These are phyloP conservation scores for Aphelocoma coerulescens DNA, from an alignment of 2,113 vertebrate species.

Conservation along the genomic window DNA sequence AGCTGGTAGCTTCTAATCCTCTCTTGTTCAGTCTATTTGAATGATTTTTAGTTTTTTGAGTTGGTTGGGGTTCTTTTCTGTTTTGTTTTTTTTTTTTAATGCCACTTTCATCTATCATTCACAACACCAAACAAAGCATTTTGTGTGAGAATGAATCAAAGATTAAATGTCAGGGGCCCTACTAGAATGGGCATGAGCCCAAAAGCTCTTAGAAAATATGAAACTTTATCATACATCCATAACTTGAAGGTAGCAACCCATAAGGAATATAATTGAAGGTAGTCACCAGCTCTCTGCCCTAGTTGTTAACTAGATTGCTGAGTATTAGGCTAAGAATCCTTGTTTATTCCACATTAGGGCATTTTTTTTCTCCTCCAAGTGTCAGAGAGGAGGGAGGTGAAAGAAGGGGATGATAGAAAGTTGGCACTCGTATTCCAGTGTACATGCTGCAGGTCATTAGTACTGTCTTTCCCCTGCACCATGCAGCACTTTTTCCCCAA, in stretches of 20 bases:
- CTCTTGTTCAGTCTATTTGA: slow-evolving; percentile 62
- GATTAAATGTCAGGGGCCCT: slow-evolving; percentile 50
- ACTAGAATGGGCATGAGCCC: slow-evolving; percentile 15
- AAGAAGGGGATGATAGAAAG: neutral
- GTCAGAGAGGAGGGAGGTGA: neutral
- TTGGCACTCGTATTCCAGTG: neutral
- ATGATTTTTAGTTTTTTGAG: slow-evolving; percentile 38
- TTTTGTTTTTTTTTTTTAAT: neutral
- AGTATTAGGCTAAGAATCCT: slow-evolving; percentile 7
- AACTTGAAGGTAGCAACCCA: slow-evolving; percentile 23
- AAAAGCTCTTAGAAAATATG: slow-evolving; percentile 52
- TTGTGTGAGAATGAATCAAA: slow-evolving; percentile 67
- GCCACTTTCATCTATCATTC: slow-evolving; percentile 41
- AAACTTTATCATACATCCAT: slow-evolving; percentile 4
- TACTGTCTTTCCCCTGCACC: neutral
- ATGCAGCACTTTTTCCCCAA: neutral
- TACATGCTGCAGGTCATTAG: neutral
- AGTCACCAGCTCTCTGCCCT: neutral
- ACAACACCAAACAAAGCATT: slow-evolving; percentile 56
- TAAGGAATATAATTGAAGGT: slow-evolving; percentile 16
- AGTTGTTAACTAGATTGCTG: slow-evolving; percentile 22
- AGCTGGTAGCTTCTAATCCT: slow-evolving; percentile 67
- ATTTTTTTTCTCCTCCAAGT: neutral
- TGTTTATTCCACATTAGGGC: slow-evolving; percentile 17
- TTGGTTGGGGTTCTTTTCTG: neutral